A percentile compares a stretch with the other conserved stretches of the same genome.
Evolutionary conservation across 2,888 invertebrate species (phyloP).

Genomic region (Sabatieria punctata): DNA sequence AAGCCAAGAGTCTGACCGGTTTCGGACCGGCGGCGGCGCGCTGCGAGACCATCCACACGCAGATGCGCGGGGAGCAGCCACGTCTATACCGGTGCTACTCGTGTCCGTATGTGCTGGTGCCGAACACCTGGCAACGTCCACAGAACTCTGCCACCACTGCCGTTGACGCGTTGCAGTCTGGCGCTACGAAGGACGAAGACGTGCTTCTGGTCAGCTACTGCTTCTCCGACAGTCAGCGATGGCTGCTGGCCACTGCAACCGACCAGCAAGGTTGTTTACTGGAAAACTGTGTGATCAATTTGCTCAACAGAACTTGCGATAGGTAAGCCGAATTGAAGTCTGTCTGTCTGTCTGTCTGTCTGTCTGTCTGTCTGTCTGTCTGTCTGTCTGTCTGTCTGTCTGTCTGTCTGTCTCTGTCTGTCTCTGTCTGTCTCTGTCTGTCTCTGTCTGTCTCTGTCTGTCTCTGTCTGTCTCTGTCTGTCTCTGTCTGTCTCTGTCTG

Average conservation of each 20-base stretch:
- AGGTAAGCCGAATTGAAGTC: slow-evolving; percentile 34
- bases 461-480: too few species aligned
- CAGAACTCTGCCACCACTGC: background rate
- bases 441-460: too few species aligned
- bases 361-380: too few species aligned
- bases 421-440: too few species aligned
- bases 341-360: too few species aligned
- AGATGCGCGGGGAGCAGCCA: background rate
- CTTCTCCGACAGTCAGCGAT: slow-evolving; percentile 86
- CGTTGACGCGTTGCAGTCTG: too few species aligned
- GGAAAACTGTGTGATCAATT: slow-evolving; percentile 82
- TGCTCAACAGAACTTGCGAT: too few species aligned
- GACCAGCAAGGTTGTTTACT: slow-evolving; percentile 86
- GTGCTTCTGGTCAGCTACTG: slow-evolving; percentile 90
- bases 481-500: too few species aligned
- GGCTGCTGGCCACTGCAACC: slow-evolving; percentile 78
- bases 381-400: too few species aligned
- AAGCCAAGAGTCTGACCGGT: slow-evolving; percentile 55
- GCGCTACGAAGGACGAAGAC: slow-evolving; percentile 17
- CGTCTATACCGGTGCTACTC: background rate
- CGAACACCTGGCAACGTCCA: background rate
- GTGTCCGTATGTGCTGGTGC: background rate
- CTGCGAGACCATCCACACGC: background rate
- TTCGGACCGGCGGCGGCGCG: background rate
- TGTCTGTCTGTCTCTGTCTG: too few species aligned